Evolutionary conservation across 2,113 vertebrate genomes (phyloP), one percentile per base, ranked within the genome.

Genomic region (Aspiorhynchus laticeps): DNA sequence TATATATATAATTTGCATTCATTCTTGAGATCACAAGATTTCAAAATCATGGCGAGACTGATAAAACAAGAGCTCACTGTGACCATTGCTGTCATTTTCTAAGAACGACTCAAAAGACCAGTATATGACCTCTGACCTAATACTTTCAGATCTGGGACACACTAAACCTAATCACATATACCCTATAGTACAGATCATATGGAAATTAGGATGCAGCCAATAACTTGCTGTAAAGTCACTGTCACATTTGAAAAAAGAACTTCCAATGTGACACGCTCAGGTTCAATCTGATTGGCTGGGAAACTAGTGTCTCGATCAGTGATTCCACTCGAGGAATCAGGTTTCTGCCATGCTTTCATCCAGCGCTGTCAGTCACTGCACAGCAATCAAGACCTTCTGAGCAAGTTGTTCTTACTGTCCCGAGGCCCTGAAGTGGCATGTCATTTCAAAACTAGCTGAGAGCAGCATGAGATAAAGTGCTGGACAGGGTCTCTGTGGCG

Each of bases 381-480:
- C 28, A 51, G 26, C 46, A 78, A 78, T 78, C 28, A 78, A 19
- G 76, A 48, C n/a, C 74, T 77, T 77, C 38, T 77, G 5, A 48
- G 12, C 74, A 77, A 6, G 43, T 28, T 77, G 41, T 77, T 77
- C 43, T 48, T n/a, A 61, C 24, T 61, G 56, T 61, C 56, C 56
- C 24, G 26, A 77, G 74, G 38, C 26, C 7, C 74, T 77, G 43
- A 31, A 53, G 75, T 53, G 46, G 28, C 76, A 78, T 77, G 46
- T 19, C 43, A 77, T 78, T 78, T 48, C 46, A 51, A 78, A n/a
- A 10, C 46, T 48, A 33, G 26, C 76, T 33, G 26, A 78, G 46
- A 51, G 46, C 46, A 31, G 76, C 26, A 31, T 31, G 76, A 53
- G 76, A 31, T 78, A 51, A 33, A 53, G 76, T 26, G 46, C 21